Conservation (phyloP, 35 echinoderm and acorn worm genomes). For the Hemicentrotus pulcherrimus region DNA sequence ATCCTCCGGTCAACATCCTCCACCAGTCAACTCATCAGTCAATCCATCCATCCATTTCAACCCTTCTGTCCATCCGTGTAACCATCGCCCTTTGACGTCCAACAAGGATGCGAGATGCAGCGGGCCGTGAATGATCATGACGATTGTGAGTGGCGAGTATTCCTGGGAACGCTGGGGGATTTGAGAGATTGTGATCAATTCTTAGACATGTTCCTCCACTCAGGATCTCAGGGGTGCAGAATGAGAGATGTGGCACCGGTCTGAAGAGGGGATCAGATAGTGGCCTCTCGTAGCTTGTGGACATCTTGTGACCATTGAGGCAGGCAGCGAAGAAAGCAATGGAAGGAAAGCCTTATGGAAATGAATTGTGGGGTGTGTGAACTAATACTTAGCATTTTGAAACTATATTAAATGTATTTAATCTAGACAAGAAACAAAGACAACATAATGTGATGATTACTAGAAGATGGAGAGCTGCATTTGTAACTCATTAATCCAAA, state of each 20-base stretch:
- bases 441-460: background rate
- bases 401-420: background rate
- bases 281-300: background rate
- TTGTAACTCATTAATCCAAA: background rate
- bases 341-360: background rate
- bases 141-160: background rate
- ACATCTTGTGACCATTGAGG: background rate
- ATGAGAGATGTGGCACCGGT: background rate
- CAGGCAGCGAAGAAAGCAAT: background rate
- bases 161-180: background rate
- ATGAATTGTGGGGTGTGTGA: slow-evolving; percentile 10
- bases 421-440: background rate
- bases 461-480: background rate
- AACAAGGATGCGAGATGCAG: background rate
- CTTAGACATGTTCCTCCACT: slow-evolving; percentile 16
- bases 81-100: background rate
- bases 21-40: background rate
- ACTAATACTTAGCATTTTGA: background rate
- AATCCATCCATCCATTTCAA: background rate
- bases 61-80: background rate
- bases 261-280: background rate
- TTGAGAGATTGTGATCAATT: background rate
- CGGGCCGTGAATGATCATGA: background rate
- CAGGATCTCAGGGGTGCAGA: background rate
- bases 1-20: background rate